Conservation (phyloP, 2,797 vertebrate species). For the Argyrosomus regius region DNA sequence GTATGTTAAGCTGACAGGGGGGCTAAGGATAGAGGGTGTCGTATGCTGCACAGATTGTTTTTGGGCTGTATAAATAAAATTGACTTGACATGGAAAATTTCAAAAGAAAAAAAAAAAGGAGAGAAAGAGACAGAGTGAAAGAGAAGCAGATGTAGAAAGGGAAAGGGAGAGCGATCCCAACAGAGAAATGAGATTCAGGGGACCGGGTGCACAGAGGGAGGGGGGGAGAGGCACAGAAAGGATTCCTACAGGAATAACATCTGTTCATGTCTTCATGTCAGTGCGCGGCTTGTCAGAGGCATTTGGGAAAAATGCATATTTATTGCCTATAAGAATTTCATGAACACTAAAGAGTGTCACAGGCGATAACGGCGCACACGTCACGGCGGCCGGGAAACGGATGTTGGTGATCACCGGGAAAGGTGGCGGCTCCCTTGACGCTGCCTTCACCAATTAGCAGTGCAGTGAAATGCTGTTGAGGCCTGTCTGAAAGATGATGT, state of each 20-base stretch:
- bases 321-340: conserved; percentile 84
- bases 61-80: background rate
- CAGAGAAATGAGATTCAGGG: conserved; percentile 74
- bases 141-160: conserved; percentile 16
- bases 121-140: conserved; percentile 5
- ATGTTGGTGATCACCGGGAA: conserved; percentile 77
- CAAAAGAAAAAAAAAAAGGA: background rate
- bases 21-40: background rate
- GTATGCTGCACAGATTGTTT: background rate
- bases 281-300: conserved; percentile 61
- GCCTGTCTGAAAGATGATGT: conserved; percentile 58
- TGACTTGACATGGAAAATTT: background rate
- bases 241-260: conserved; percentile 82
- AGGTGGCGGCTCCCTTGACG: conserved; percentile 72
- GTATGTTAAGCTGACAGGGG: background rate
- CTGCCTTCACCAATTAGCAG: conserved; percentile 74
- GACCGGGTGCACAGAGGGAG: conserved; percentile 33
- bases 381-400: conserved; percentile 70
- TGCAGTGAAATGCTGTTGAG: conserved; percentile 51
- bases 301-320: conserved; percentile 83
- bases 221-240: conserved; percentile 12
- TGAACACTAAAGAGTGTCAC: conserved; percentile 84
- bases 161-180: conserved; percentile 27
- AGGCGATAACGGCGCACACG: conserved; percentile 72
- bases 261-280: conserved; percentile 77